A percentile compares a stretch with the other conserved stretches of the same genome.
Evolutionary conservation across 1,140 invertebrate genomes (phyloP).

Genomic region (Sycobia sp.): DNA sequence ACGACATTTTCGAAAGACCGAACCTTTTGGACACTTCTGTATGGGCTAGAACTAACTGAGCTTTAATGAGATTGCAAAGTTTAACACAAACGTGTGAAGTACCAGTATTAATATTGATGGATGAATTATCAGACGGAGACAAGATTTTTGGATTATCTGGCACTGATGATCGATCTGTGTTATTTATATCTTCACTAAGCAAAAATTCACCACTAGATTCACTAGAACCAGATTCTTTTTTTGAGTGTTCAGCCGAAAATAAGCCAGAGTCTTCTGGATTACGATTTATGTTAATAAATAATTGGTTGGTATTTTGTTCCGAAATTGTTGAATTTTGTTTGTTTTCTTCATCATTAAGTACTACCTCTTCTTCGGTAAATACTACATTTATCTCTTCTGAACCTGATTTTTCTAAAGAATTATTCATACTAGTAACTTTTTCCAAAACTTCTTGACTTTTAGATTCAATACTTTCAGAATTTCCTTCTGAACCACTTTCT

Average conservation of each 20-base stretch:
- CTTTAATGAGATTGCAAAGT: slow-evolving; percentile 75
- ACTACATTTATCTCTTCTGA: slow-evolving; percentile 25
- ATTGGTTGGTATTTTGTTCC: slow-evolving; percentile 40
- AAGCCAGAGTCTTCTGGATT: slow-evolving; percentile 58
- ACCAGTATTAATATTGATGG: slow-evolving; percentile 26
- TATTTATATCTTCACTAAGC: slow-evolving; percentile 56
- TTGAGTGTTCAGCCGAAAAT: slow-evolving; percentile 57
- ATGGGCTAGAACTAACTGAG: slow-evolving; percentile 75
- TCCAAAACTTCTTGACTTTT: slow-evolving; percentile 29
- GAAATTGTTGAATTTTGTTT: background rate
- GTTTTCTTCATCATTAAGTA: slow-evolving; percentile 12
- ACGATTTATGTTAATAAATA: slow-evolving; percentile 52
- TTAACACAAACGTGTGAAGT: slow-evolving; percentile 71
- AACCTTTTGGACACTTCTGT: slow-evolving; percentile 66
- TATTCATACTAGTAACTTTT: slow-evolving; percentile 23
- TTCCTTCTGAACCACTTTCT: slow-evolving; percentile 45
- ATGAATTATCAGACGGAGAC: slow-evolving; percentile 21
- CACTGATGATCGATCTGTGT: slow-evolving; percentile 40
- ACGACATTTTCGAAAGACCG: slow-evolving; percentile 57
- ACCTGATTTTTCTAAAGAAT: slow-evolving; percentile 19
- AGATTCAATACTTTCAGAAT: slow-evolving; percentile 27
- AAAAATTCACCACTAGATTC: slow-evolving; percentile 60
- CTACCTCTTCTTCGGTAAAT: slow-evolving; percentile 18
- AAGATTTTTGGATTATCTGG: slow-evolving; percentile 5
- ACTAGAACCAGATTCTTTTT: slow-evolving; percentile 58